Percentiles rank a stretch among this genome's conserved stretches.
These are phyloP conservation scores for Indicator indicator DNA, from an alignment of 2,113 vertebrate species.

Conservation along the genomic window DNA sequence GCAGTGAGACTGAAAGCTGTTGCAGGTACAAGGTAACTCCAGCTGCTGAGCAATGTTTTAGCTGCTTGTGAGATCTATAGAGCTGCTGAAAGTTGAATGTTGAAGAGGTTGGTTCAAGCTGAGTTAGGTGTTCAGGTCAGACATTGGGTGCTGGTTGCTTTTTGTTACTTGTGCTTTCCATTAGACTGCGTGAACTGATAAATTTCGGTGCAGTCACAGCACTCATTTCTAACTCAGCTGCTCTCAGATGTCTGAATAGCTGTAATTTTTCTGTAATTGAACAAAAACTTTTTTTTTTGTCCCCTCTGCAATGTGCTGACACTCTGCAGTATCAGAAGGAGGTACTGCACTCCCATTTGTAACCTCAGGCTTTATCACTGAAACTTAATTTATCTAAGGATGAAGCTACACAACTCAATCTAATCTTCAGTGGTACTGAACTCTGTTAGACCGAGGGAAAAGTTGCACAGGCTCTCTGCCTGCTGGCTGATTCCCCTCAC, in stretches of 20 bases:
- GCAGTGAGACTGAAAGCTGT: not conserved
- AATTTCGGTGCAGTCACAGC: not conserved
- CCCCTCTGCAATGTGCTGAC: not conserved
- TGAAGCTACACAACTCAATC: not conserved
- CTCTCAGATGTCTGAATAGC: not conserved
- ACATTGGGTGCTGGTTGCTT: not conserved
- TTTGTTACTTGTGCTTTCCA: not conserved
- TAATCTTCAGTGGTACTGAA: not conserved
- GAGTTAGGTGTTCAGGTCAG: not conserved
- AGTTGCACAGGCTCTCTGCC: not conserved
- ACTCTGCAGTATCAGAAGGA: not conserved
- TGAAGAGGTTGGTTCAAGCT: not conserved
- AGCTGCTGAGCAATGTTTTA: not conserved
- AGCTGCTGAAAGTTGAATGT: not conserved
- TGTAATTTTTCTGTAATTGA: slow-evolving; percentile 1
- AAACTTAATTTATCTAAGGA: not conserved
- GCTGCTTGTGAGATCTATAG: not conserved
- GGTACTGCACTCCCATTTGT: not conserved
- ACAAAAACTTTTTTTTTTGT: not conserved
- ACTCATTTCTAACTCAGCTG: not conserved
- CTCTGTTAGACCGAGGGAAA: not conserved
- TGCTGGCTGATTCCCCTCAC: not conserved
- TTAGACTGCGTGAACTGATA: not conserved
- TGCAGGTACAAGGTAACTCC: not conserved
- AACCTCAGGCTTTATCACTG: not conserved